Conservation (phyloP, 1,140 invertebrate species). For the Lordiphosa stackelbergi region DNA sequence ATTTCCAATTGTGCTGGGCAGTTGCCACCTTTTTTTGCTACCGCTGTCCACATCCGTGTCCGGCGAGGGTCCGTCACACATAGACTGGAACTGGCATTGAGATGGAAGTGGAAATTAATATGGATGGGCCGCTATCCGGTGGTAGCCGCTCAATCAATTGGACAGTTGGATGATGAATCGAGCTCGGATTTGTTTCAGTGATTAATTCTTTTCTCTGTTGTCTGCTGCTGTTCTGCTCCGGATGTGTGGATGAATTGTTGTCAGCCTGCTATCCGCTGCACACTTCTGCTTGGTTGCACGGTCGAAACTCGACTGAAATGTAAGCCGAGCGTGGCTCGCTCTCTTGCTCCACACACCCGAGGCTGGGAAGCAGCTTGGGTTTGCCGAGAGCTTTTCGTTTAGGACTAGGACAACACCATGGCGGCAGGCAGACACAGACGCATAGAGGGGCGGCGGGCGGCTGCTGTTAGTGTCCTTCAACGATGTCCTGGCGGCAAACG, state of each 20-base stretch:
- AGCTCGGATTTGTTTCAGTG: constrained; percentile 13
- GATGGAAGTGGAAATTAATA: constrained; percentile 14
- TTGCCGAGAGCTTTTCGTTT: constrained; percentile 52
- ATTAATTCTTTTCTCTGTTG: constrained; percentile 23
- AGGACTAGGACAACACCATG: constrained; percentile 66
- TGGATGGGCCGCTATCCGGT: constrained; percentile 6
- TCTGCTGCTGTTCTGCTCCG: constrained; percentile 22
- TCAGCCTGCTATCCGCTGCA: constrained; percentile 47
- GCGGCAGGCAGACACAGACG: constrained; percentile 45
- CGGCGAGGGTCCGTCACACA: constrained; percentile 6
- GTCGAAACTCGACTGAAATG: constrained; percentile 70
- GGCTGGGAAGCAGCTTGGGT: constrained; percentile 5
- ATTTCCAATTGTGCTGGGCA: constrained; percentile 26
- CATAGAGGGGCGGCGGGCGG: constrained; percentile 9
- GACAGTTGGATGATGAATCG: constrained; percentile 17
- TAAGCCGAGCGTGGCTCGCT: constrained; percentile 22
- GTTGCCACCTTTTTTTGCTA: constrained; percentile 15
- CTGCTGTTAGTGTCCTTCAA: constrained; percentile 62
- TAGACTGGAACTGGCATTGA: constrained; percentile 6
- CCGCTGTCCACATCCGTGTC: constrained; percentile 17
- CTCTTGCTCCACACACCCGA: constrained; percentile 12
- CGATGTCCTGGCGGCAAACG: constrained; percentile 67
- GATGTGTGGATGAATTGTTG: constrained; percentile 16
- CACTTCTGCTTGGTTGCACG: constrained; percentile 67
- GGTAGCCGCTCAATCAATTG: constrained; percentile 25